Evolutionary conservation across 2,888 invertebrate genomes (phyloP), one percentile per base, ranked within the genome.

Genomic region (Caenorhabditis uteleia): DNA sequence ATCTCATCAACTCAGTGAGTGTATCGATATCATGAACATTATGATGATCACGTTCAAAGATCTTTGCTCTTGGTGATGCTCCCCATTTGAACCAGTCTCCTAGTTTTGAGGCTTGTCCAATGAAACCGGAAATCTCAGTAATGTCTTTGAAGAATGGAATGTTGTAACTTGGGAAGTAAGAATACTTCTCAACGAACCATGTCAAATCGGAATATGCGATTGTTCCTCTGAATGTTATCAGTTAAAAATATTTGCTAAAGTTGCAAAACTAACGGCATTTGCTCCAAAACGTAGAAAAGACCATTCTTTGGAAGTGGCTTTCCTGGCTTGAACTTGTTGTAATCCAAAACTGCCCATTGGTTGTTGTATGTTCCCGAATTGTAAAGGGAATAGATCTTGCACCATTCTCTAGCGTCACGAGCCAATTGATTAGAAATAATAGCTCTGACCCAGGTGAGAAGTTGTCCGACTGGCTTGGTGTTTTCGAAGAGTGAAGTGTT

Each of bases 361-460:
- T 91, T 91, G 83, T 90, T 90, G 59, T 91, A 87, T 39, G 91
- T 91, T 16, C 90, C 90, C 29, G 91, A 90, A 85, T 91, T 90
- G 83, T 88, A 89, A 7, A 86, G 85, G 0, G 88, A 87, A 78
- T 93, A 88, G 1, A 88, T 84, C 38, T 88, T 86, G 0, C 89
- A 88, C 93, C 93, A 94, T 4, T 88, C 87, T 54, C 87, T 86
- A 1, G 90, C 90, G 77, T 88, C 88, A 7, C 86, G 86, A 0
- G 92, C 89, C 47, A 94, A 85, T 65, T 91, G 89, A 85, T 92
- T 93, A 8, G 93, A 91, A 0, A 91, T 89, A 86, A 91, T 88
- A 14, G 90, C 88, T 3, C 93, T 88, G 0, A 91, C 89, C 48
- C 91, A 90, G 60, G 91, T 87, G 43, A 70, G 77, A n/a, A 80